Evolutionary conservation across 2,113 vertebrate genomes (phyloP), one percentile per base, ranked within the genome.

Genomic region (Gila orcuttii): DNA sequence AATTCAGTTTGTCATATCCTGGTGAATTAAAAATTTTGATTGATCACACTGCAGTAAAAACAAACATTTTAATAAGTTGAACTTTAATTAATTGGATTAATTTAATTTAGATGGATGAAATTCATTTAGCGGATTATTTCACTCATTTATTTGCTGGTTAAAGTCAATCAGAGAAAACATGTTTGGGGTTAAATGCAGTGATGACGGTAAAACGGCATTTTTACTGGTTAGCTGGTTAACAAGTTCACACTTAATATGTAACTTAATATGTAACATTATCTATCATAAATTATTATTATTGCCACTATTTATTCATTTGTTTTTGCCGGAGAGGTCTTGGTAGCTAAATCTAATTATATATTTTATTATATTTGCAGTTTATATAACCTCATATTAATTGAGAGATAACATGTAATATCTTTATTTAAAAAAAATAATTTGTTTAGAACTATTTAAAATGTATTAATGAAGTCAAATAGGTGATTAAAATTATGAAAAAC

Each of bases 1-100:
- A 68, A 73, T 79, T 88, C 71, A 88, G 31, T 59, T 73, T 57
- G 64, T 79, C 79, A 21, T 33, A 73, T 57, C 33, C 25, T 59
- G 1, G 23, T 8, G 28, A 28, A 52, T 50, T 1, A 12, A 4
- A 19, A 52, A 17, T 9, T 31, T 28, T 75, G 8, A 69, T 31
- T 69, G 13, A 80, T 9, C n/a, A 13, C 79, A 82, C 25, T 50
- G 19, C 17, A 82, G 39, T 31, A 66, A n/a, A 55, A 50, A 52
- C 71, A 45, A 77, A 75, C n/a, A 13, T 39, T 59, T 60, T 39
- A 59, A 57, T 76, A 31, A 0, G 17, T 5, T 52, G 1, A 19
- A 6, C 10, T 80, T 39, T 10, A 5, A 33, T 81, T n/a, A 60
- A 39, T 36, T 62, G 3, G 21, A 62, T 64, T 15, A 80, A 64